Percentiles rank a stretch among this genome's conserved stretches.
Evolutionary conservation across 1,140 invertebrate species (phyloP).

Genomic region (Pseudomyrmex gracilis): DNA sequence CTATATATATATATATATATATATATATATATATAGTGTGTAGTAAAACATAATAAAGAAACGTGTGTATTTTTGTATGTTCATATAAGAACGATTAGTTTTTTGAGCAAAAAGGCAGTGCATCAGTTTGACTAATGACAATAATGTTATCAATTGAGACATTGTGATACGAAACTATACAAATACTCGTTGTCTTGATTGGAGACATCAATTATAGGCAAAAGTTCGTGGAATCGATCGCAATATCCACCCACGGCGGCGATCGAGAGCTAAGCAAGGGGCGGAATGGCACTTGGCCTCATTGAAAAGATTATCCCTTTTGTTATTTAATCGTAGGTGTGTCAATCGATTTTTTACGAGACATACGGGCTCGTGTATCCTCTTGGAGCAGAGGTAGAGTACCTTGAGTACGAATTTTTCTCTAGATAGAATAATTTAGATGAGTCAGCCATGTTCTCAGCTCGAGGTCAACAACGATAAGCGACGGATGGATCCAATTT

Average conservation of each 20-base stretch:
- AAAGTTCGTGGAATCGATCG: conserved; percentile 47
- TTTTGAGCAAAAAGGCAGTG: not conserved
- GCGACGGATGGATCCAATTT: not conserved
- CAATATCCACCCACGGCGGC: conserved; percentile 14
- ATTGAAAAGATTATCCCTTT: conserved; percentile 51
- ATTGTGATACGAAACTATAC: not conserved
- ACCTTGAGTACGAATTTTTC: not conserved
- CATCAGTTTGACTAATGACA: not conserved
- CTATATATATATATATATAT: no score
- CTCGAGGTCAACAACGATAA: not conserved
- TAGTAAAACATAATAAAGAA: no score
- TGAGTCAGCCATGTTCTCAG: not conserved
- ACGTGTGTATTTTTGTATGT: no score
- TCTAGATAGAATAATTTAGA: conserved; percentile 19
- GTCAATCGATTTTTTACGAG: conserved; percentile 35
- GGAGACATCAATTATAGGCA: conserved; percentile 37
- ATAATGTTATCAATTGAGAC: not conserved
- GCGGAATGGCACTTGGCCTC: conserved; percentile 49
- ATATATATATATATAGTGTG: no score
- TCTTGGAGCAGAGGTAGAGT: no score
- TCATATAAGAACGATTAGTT: no score
- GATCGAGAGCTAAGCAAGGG: conserved; percentile 35
- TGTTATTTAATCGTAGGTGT: conserved; percentile 53
- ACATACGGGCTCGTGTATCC: conserved; percentile 1
- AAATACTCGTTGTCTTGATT: conserved; percentile 7